phyloP scores from a whole-genome alignment of 2,113 vertebrate species.

The Podarcis raffonei region DNA sequence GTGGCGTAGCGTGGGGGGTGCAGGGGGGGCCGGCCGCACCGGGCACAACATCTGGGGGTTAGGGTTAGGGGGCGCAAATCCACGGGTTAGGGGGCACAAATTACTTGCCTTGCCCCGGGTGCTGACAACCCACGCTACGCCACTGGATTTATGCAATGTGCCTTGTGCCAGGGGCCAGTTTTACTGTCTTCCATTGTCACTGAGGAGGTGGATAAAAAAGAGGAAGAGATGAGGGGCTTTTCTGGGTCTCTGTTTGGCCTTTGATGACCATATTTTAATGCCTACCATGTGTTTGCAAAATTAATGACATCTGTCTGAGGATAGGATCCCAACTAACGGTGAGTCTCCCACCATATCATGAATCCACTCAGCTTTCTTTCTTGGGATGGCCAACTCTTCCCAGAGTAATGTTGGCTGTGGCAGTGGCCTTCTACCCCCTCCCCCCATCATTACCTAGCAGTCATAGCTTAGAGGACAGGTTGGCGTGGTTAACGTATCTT shows the following conservation, averaged over 20 bases:
- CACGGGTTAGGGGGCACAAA: too few species aligned
- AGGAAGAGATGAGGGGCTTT: not conserved
- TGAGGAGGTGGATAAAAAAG: not conserved
- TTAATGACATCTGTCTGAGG: not conserved
- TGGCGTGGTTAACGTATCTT: not conserved
- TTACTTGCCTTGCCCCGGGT: too few species aligned
- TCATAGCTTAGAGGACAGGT: not conserved
- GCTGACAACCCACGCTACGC: too few species aligned
- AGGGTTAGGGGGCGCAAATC: too few species aligned
- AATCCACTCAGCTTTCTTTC: not conserved
- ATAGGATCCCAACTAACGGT: not conserved
- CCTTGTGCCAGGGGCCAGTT: not conserved
- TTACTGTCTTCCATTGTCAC: too few species aligned
- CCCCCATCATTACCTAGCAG: not conserved
- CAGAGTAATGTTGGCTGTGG: not conserved
- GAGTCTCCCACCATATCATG: not conserved
- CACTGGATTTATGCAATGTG: not conserved
- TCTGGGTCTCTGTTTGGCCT: not conserved
- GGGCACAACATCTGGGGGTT: too few species aligned
- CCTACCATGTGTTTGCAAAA: not conserved
- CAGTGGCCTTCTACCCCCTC: not conserved
- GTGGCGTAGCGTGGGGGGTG: too few species aligned
- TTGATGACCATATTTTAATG: not conserved
- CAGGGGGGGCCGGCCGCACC: too few species aligned
- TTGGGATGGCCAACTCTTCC: not conserved